A percentile compares a stretch with the other conserved stretches of the same genome.
Evolutionary conservation across 2,888 invertebrate genomes (phyloP).

Genomic region (Sphaerophoria taeniata): DNA sequence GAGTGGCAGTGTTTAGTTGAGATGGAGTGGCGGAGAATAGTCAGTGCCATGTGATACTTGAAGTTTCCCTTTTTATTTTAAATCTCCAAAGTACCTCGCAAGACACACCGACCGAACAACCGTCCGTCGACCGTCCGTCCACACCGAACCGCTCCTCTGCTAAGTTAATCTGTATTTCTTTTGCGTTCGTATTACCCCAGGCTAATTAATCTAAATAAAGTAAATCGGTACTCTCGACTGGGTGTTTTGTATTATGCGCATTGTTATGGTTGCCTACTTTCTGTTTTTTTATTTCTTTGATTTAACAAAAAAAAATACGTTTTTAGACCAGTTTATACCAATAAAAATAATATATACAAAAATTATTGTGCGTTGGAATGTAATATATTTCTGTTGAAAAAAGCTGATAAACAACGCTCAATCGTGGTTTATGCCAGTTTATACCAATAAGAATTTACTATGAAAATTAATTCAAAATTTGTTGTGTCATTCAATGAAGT

Average conservation of each 20-base stretch:
- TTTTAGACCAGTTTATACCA: too few species aligned
- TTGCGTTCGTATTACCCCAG: conserved; percentile 64
- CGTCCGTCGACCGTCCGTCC: background rate
- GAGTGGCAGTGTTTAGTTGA: background rate
- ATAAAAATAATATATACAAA: too few species aligned
- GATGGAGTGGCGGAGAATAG: conserved; percentile 34
- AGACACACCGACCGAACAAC: background rate
- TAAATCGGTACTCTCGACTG: conserved; percentile 68
- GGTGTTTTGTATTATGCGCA: conserved; percentile 6
- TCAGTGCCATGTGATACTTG: conserved; percentile 45
- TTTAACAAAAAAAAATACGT: too few species aligned
- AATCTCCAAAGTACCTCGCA: conserved; percentile 1
- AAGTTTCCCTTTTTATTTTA: conserved; percentile 50
- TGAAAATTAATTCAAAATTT: too few species aligned
- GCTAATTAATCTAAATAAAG: conserved; percentile 74
- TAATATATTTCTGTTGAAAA: too few species aligned
- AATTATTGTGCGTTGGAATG: too few species aligned
- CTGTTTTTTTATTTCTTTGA: background rate
- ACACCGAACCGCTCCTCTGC: background rate
- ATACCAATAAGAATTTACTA: background rate
- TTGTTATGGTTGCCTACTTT: background rate
- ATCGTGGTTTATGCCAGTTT: background rate
- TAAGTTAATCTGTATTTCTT: conserved; percentile 65
- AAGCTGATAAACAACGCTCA: background rate
- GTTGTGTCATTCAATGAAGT: too few species aligned